Percentiles rank a stretch among this genome's conserved stretches.
These are phyloP conservation scores for Cyrtonyx montezumae DNA, from an alignment of 2,113 vertebrate species.

Conservation along the genomic window DNA sequence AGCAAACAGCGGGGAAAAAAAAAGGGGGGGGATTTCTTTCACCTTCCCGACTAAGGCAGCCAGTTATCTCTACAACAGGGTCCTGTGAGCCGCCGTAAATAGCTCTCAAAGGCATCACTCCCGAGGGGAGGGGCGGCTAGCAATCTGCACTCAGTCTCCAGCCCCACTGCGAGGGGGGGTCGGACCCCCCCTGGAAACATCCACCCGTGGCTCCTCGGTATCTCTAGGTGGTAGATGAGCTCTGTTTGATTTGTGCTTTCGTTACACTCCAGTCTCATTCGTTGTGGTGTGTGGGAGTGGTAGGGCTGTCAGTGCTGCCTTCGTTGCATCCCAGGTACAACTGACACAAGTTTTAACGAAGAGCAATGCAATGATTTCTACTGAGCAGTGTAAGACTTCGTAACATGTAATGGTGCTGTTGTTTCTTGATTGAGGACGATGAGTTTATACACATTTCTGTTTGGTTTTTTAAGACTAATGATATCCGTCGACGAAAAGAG, in stretches of 20 bases:
- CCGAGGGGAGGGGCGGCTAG: background rate
- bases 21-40: background rate
- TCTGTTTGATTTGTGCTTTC: background rate
- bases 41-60: background rate
- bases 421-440: background rate
- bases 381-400: accelerated
- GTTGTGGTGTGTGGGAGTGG: background rate
- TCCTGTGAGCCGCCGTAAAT: background rate
- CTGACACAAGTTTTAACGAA: accelerated
- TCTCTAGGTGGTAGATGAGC: accelerated
- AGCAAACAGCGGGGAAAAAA: background rate
- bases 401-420: accelerated
- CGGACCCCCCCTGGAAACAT: too few relatives aligned
- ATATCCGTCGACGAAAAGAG: background rate
- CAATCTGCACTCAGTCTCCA: accelerated
- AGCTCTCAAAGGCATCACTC: background rate
- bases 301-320: background rate
- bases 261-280: background rate
- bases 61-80: background rate
- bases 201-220: background rate
- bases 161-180: too few relatives aligned
- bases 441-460: background rate
- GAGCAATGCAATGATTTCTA: background rate
- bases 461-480: background rate
- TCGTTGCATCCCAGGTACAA: background rate